Evolutionary conservation across 1,140 invertebrate genomes (phyloP), one percentile per base, ranked within the genome.

Genomic region (Mesaphorura yosii): DNA sequence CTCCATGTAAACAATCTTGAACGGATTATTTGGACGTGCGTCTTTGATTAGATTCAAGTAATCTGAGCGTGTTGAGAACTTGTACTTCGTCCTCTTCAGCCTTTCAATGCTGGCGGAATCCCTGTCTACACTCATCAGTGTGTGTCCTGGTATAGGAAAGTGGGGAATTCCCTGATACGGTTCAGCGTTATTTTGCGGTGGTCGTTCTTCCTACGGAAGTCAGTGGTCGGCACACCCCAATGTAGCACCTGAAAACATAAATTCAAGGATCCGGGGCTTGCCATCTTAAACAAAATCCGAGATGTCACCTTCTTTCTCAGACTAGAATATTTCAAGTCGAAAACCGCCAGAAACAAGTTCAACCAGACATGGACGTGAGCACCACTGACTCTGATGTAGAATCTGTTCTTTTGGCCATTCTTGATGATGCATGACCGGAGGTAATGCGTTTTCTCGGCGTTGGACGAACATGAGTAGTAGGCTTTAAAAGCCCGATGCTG

Each of bases 111-210:
- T 23, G 19, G 57, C 62, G 53, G 63, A 65, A 12, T 61, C 55
- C n/a, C 57, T 54, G 51, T 66, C 62, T 3, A 57, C 57, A 15
- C 59, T 53, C 64, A 66, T 65, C 31, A 58, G 55, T 12, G 58
- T 54, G 51, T 65, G 63, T 12, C 64, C 58, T 22, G 59, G 58
- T 29, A 66, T 49, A 44, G 60, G 55, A 56, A 55, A 67, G 54
- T 31, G 60, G 55, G 53, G 55, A 14, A n/a, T 46, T 17, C 59
- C 42, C 2, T 34, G 31, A 34, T n/a, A n/a, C 10, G n/a, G n/a
- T 34, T n/a, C 10, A 34, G 31, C 31, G 4, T 28, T 23, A 25
- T 37, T 45, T 20, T 15, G n/a, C 12, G 39, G 10, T 52, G 39
- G 22, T 45, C 12, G 26, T 52, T 26, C 7, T 31, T 6, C 7